Conservation (phyloP, 30 jellyfish, hydroid and myxozoan genomes). For the Cassiopea andromeda region DNA sequence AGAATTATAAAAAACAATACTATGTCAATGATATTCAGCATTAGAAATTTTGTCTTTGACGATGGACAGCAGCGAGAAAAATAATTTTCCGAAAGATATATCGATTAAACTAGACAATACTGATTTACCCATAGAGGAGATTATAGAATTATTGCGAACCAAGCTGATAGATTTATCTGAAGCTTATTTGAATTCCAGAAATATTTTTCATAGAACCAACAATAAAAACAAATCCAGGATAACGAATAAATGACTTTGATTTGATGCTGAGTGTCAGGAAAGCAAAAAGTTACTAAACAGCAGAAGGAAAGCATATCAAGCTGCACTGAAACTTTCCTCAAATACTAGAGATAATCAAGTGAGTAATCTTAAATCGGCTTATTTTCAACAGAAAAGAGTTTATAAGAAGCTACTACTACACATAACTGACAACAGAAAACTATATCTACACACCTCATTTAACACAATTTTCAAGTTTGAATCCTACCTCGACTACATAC, state of each 20-base stretch:
- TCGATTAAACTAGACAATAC: background rate
- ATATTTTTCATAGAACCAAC: background rate
- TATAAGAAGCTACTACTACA: no score
- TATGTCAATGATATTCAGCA: slow-evolving; percentile 15
- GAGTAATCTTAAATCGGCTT: no score
- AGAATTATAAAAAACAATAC: slow-evolving; percentile 16
- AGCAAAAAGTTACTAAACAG: background rate
- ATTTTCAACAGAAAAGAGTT: no score
- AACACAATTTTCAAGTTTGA: no score
- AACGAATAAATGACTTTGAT: background rate
- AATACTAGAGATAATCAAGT: no score
- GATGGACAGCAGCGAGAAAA: slow-evolving; percentile 11
- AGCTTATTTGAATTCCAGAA: no score
- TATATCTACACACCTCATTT: no score
- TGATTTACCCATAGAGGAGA: background rate
- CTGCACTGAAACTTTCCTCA: no score
- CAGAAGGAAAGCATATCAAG: background rate
- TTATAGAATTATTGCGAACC: no score
- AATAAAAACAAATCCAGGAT: slow-evolving; percentile 3
- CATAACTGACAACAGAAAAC: no score
- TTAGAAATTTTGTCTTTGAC: slow-evolving; percentile 4
- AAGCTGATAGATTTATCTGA: no score
- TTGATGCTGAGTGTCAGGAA: slow-evolving; percentile 17
- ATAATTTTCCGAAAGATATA: slow-evolving; percentile 11
- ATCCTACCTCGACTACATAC: no score